phyloP scores from a whole-genome alignment of 2,888 invertebrate genomes.

The Graphium colonna region DNA sequence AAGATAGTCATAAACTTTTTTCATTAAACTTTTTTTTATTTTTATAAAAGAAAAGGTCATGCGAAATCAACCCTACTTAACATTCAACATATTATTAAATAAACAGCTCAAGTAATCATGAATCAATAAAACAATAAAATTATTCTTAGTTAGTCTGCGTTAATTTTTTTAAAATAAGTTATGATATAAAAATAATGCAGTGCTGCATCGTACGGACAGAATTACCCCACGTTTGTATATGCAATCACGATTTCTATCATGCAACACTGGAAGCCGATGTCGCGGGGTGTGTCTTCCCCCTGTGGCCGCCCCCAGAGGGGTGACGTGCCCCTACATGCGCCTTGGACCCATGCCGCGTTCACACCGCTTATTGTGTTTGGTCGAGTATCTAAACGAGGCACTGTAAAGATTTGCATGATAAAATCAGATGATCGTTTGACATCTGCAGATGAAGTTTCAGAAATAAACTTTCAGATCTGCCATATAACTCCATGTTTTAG shows the following conservation, averaged over 20 bases:
- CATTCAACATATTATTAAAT: no score
- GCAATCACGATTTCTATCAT: slow-evolving; percentile 16
- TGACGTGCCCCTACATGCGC: slow-evolving; percentile 46
- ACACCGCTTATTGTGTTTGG: slow-evolving; percentile 20
- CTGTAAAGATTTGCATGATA: not conserved
- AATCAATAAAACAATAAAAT: no score
- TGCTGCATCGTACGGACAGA: slow-evolving; percentile 15
- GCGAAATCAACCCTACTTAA: no score
- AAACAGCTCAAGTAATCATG: no score
- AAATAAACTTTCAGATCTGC: no score
- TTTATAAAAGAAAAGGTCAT: no score
- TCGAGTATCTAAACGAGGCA: slow-evolving; percentile 23
- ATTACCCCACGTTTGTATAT: slow-evolving; percentile 19
- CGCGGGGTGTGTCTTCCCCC: slow-evolving; percentile 67
- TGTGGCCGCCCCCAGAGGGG: slow-evolving; percentile 46
- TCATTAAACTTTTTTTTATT: no score
- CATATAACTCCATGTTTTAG: no score
- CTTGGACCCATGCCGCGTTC: slow-evolving; percentile 53
- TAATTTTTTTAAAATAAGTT: no score
- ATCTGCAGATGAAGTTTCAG: not conserved
- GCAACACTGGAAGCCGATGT: slow-evolving; percentile 46
- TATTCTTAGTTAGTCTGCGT: no score
- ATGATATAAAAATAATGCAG: not conserved
- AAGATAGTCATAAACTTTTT: no score
- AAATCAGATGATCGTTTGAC: no score